These are phyloP conservation scores for Urocynchramus pylzowi DNA, from an alignment of 2,113 vertebrate species.

Conservation along the genomic window DNA sequence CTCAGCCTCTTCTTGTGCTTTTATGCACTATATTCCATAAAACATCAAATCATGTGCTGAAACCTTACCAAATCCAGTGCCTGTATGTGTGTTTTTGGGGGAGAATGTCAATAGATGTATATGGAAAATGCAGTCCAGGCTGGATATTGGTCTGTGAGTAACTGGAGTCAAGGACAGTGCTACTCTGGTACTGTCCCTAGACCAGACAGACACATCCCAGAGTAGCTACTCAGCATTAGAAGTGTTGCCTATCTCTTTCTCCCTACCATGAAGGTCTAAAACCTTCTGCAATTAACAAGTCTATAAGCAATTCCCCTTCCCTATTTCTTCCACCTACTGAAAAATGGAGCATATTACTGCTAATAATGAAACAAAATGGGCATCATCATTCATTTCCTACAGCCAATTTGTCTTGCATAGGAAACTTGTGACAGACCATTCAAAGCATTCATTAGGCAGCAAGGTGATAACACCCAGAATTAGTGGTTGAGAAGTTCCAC, in stretches of 20 bases:
- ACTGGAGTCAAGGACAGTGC: not conserved
- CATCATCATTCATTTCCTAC: conserved; percentile 65
- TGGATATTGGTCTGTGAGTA: not conserved
- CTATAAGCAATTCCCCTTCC: conserved; percentile 13
- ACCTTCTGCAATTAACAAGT: conserved; percentile 55
- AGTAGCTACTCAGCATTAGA: not conserved
- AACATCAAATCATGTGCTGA: not conserved
- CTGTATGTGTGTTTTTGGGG: not conserved
- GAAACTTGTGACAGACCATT: conserved; percentile 26
- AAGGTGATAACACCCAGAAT: conserved; percentile 25
- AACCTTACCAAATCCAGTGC: not conserved
- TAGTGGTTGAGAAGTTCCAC: not conserved
- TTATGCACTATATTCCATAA: not conserved
- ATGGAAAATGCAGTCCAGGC: not conserved
- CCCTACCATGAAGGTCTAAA: conserved; percentile 1
- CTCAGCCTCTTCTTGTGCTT: not conserved
- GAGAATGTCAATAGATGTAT: not conserved
- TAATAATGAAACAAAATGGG: conserved; percentile 70
- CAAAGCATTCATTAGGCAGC: conserved; percentile 31
- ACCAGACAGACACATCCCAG: not conserved
- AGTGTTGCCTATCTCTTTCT: not conserved
- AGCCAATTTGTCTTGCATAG: conserved; percentile 61
- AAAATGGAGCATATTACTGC: conserved; percentile 66
- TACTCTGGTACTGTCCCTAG: not conserved
- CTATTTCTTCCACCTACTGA: conserved; percentile 4